These are phyloP conservation scores for Bactericera cockerelli DNA, from an alignment of 1,140 invertebrate genomes.

Conservation along the genomic window DNA sequence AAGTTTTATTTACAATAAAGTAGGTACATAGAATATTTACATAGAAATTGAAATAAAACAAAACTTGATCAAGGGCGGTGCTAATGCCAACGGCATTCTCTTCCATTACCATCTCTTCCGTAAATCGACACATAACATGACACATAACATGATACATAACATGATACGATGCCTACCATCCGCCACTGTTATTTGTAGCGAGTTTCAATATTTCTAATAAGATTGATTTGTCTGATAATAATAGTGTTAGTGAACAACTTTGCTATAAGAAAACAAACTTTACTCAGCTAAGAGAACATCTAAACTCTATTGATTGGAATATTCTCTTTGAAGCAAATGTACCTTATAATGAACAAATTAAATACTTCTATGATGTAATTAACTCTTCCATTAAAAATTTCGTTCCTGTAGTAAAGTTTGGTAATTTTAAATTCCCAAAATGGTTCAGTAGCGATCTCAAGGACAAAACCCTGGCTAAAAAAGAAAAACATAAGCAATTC, in stretches of 20 bases:
- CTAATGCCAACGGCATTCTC: too few species aligned
- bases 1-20: too few species aligned
- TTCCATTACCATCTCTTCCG: too few species aligned
- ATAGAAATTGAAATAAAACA: too few species aligned
- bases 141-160: too few species aligned
- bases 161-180: neutral
- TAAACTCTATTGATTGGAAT: neutral
- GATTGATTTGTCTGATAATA: neutral
- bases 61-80: too few species aligned
- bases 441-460: neutral
- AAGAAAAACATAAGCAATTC: neutral
- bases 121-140: too few species aligned
- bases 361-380: neutral
- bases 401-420: neutral
- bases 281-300: neutral
- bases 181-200: neutral
- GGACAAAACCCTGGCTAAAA: neutral
- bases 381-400: neutral
- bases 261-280: neutral
- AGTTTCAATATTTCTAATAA: neutral
- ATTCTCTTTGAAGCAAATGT: neutral
- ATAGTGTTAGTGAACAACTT: too few species aligned
- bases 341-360: neutral
- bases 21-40: too few species aligned
- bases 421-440: neutral